Percentiles rank a stretch among this genome's conserved stretches.
Evolutionary conservation across 1,140 invertebrate genomes (phyloP).

Genomic region (Trinorchestia longiramus): DNA sequence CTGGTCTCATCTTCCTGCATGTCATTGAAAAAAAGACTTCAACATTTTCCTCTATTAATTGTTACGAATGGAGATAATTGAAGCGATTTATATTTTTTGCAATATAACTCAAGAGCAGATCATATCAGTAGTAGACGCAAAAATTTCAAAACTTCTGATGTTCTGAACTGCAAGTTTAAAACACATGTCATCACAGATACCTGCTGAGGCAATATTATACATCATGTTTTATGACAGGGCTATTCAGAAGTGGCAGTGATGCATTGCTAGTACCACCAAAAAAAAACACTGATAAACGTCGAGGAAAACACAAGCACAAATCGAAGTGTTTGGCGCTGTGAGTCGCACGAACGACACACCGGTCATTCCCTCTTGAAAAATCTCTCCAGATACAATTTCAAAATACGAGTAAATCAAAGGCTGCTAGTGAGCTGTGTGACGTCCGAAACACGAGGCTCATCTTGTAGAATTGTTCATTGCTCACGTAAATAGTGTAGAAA

Average conservation of each 20-base stretch:
- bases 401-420: background rate
- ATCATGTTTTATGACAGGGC: background rate
- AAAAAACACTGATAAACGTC: background rate
- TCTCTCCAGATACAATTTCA: background rate
- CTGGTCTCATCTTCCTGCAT: too few species aligned
- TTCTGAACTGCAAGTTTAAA: background rate
- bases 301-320: background rate
- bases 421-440: background rate
- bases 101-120: too few species aligned
- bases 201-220: background rate
- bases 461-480: too few species aligned
- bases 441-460: background rate
- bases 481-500: too few species aligned
- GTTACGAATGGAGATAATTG: too few species aligned
- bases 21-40: too few species aligned
- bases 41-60: too few species aligned
- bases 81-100: too few species aligned
- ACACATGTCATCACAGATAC: background rate
- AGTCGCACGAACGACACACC: too few species aligned
- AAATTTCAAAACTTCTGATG: too few species aligned
- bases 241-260: background rate
- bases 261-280: background rate
- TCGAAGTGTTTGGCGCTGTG: background rate
- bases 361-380: background rate
- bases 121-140: too few species aligned